These are phyloP conservation scores for Piscicola geometra DNA, from an alignment of 2,888 invertebrate genomes.

Conservation along the genomic window DNA sequence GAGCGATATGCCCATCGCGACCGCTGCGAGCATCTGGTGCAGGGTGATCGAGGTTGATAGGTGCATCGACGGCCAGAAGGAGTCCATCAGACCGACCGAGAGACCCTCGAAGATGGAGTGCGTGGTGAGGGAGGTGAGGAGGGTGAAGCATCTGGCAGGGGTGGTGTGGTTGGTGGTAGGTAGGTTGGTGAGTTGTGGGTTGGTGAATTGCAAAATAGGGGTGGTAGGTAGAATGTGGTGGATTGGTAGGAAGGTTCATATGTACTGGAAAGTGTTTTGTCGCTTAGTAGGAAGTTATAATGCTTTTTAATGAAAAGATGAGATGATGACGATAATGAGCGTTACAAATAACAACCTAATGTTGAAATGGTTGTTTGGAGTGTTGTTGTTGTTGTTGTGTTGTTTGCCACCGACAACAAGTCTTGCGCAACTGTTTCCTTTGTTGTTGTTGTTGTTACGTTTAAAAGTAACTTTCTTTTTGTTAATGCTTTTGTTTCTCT, in stretches of 20 bases:
- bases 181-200: background rate
- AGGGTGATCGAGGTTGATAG: constrained; percentile 51
- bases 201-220: too few species aligned
- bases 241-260: too few species aligned
- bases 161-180: background rate
- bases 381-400: background rate
- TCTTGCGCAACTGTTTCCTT: background rate
- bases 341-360: background rate
- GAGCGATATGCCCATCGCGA: constrained; percentile 52
- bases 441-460: background rate
- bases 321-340: background rate
- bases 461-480: constrained; percentile 4
- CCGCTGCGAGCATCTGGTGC: constrained; percentile 51
- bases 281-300: too few species aligned
- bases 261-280: too few species aligned
- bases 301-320: background rate
- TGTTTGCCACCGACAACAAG: constrained; percentile 3
- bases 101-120: constrained; percentile 55
- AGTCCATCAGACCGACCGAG: constrained; percentile 52
- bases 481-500: background rate
- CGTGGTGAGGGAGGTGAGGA: constrained; percentile 51
- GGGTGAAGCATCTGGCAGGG: constrained; percentile 47
- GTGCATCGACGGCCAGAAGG: constrained; percentile 45
- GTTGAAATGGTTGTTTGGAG: background rate
- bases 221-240: too few species aligned